Evolutionary conservation across 2,113 vertebrate genomes (phyloP).

Genomic region (Damaliscus lunatus): DNA sequence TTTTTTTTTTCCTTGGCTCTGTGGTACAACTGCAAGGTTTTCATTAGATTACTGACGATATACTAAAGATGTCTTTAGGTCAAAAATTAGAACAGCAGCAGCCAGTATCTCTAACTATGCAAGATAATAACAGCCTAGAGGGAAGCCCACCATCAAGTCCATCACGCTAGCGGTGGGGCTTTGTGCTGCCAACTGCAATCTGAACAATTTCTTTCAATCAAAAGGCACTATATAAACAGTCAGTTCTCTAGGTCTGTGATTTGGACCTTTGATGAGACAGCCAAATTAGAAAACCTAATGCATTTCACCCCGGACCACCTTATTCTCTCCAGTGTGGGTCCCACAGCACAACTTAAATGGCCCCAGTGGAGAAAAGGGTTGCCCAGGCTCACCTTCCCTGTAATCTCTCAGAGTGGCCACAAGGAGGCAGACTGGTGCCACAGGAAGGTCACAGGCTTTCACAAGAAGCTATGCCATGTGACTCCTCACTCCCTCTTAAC

Average conservation of each 20-base stretch:
- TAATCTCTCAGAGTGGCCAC: slow-evolving; percentile 40
- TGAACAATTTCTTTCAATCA: not conserved
- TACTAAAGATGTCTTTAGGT: not conserved
- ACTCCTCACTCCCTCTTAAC: not conserved
- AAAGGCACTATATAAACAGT: not conserved
- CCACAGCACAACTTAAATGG: not conserved
- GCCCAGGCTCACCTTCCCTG: not conserved
- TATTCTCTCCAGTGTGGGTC: not conserved
- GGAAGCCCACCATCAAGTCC: not conserved
- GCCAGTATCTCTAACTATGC: not conserved
- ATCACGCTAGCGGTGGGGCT: not conserved
- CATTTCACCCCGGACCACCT: not conserved
- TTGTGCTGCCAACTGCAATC: not conserved
- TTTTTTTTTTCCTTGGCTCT: not conserved
- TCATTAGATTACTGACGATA: not conserved
- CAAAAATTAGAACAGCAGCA: not conserved
- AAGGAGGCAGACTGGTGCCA: slow-evolving; percentile 58
- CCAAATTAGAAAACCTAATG: not conserved
- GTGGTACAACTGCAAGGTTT: not conserved
- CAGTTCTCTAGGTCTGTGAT: not conserved
- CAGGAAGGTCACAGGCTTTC: not conserved
- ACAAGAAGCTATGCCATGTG: not conserved
- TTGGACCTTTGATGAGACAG: not conserved
- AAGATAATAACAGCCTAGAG: not conserved
- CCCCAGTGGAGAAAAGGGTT: not conserved